phyloP scores from a whole-genome alignment of 1,140 invertebrate genomes.

The Bombus terrestris region DNA sequence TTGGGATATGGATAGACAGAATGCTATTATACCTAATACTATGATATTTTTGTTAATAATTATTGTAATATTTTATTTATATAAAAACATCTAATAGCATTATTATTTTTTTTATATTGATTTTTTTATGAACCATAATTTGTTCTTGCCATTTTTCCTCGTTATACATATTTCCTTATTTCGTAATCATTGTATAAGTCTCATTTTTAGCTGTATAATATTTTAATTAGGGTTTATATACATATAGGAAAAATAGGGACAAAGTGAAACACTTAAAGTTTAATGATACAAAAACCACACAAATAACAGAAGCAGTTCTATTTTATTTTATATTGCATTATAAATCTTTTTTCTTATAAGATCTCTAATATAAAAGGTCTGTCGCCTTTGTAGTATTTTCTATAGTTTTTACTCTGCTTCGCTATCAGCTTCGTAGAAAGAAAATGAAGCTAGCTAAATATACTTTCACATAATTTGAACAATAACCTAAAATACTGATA shows the following conservation, averaged over 20 bases:
- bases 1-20: slow-evolving; percentile 56
- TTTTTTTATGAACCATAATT: slow-evolving; percentile 28
- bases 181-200: not conserved
- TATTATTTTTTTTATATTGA: slow-evolving; percentile 53
- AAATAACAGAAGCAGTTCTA: not conserved
- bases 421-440: not conserved
- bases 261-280: not conserved
- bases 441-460: not conserved
- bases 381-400: not conserved
- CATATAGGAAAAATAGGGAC: not conserved
- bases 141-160: slow-evolving; percentile 35
- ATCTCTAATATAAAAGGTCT: not conserved
- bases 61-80: slow-evolving; percentile 77
- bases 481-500: too few species aligned
- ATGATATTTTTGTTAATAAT: slow-evolving; percentile 68
- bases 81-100: slow-evolving; percentile 70
- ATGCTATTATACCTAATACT: slow-evolving; percentile 64
- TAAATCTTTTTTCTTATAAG: not conserved
- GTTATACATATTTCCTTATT: slow-evolving; percentile 12
- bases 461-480: not conserved
- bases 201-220: slow-evolving; percentile 13
- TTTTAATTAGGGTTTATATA: slow-evolving; percentile 14
- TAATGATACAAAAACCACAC: not conserved
- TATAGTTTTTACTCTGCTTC: too few species aligned
- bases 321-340: not conserved